Base-by-base conservation (phyloP, 2,888 invertebrate genomes). In the Proisotoma minuta region DNA sequence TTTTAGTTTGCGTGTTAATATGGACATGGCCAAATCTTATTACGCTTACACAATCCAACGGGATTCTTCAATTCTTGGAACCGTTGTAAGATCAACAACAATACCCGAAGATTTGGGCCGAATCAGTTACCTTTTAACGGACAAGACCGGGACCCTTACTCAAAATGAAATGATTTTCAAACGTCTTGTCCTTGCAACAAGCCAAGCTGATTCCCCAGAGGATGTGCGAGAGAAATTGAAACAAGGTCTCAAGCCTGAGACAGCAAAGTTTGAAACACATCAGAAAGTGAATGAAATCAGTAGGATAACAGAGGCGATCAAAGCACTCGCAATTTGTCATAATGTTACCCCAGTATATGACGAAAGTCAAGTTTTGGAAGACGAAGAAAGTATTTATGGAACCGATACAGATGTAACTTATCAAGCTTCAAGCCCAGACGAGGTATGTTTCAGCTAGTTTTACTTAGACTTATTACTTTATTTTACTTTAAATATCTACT, bases 151-250 rank as follows among this genome's bases (percentile, higher is more conserved):
- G 18, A 99, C 99, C 0, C 81, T 99, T 24, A 99, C 99, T 0
- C 95, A 97, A 79, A 99, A 99, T 78, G 96, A 96, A 76, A 99
- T 99, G 99, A 89, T 96, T 0, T 91, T 98, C 76, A 96, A 96
- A 77, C 89, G 92, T 4, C 39, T 73, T 0, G 66, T 69, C 15
- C 57, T 73, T 23, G 69, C 66, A 15, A 71, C 67, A 18, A 66
- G 54, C 50, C 69, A 68, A 54, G 65, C 63, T 1, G 70, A 71
- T 50, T 68, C 68, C 4, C 53, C 68, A 0, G 64, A 64, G 20
- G 73, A 73, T n/a, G 61, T 71, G 18, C 48, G 60, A 61, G 71
- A 66, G 18, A 63, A 59, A n/a, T 50, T 72, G 18, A 65, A 60
- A 20, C 66, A 69, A 34, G 72, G 69, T 4, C 59, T 69, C 5